Percentiles rank a stretch among this genome's conserved stretches.
Evolutionary conservation across 2,797 vertebrate genomes (phyloP).

Genomic region (Epinephelus awoara): DNA sequence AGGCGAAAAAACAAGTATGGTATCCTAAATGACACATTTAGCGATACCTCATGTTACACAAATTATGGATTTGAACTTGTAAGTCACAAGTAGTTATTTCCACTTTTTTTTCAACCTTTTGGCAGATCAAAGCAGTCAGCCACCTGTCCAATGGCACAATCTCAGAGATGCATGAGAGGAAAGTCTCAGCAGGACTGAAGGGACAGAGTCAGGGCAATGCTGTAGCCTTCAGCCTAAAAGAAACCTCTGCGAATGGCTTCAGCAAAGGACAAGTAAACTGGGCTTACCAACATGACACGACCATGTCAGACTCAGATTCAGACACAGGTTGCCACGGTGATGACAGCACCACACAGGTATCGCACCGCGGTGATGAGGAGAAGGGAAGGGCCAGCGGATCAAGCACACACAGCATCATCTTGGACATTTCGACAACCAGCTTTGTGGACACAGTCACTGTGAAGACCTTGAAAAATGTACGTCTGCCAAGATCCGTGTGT

Average conservation of each 20-base stretch:
- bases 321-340: conserved; percentile 14
- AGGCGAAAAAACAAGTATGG: conserved; percentile 78
- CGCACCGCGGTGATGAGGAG: conserved; percentile 16
- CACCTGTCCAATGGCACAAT: conserved; percentile 9
- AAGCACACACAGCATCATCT: conserved; percentile 86
- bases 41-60: background rate
- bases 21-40: background rate
- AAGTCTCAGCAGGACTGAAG: conserved; percentile 15
- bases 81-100: background rate
- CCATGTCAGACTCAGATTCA: conserved; percentile 49
- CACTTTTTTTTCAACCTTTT: conserved; percentile 15
- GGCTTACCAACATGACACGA: conserved; percentile 68
- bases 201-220: conserved; percentile 21
- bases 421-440: conserved; percentile 90
- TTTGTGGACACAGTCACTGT: conserved; percentile 87
- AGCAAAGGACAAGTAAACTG: conserved; percentile 64
- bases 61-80: background rate
- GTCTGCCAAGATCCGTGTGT: background rate
- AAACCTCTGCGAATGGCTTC: conserved; percentile 5
- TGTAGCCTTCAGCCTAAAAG: conserved; percentile 2
- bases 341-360: conserved; percentile 14
- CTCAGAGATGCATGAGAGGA: conserved; percentile 13
- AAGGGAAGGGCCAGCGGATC: background rate
- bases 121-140: conserved; percentile 29
- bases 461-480: conserved; percentile 82